Conservation (phyloP, 2,888 invertebrate genomes). For the Rambutsinella grinnellia region DNA sequence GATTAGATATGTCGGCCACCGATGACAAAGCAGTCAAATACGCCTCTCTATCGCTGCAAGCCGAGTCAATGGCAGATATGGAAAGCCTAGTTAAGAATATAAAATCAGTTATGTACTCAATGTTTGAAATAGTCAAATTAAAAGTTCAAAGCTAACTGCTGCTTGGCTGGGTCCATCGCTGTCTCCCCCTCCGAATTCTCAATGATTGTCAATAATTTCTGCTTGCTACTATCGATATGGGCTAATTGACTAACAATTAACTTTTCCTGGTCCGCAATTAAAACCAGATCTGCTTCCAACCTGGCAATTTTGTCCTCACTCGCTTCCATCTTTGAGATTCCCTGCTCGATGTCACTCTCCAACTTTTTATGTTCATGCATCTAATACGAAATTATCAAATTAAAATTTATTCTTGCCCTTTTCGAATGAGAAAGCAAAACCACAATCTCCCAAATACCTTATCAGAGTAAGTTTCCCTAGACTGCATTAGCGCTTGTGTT, state of each 20-base stretch:
- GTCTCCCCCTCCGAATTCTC: slow-evolving; percentile 62
- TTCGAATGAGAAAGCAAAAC: not conserved
- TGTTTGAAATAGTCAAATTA: too few species aligned
- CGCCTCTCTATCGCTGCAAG: slow-evolving; percentile 20
- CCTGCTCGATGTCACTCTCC: slow-evolving; percentile 57
- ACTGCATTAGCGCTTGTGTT: slow-evolving; percentile 47
- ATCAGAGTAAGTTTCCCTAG: slow-evolving; percentile 36
- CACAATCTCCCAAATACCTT: too few species aligned
- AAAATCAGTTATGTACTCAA: too few species aligned
- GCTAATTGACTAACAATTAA: slow-evolving; percentile 63
- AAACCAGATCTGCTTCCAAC: slow-evolving; percentile 61
- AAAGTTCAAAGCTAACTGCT: too few species aligned
- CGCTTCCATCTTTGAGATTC: slow-evolving; percentile 59
- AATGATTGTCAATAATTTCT: slow-evolving; percentile 64
- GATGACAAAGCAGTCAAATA: slow-evolving; percentile 49
- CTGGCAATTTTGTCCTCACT: slow-evolving; percentile 62
- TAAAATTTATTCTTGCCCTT: not conserved
- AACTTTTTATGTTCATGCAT: slow-evolving; percentile 51
- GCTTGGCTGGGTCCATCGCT: slow-evolving; percentile 36
- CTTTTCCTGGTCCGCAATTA: slow-evolving; percentile 65
- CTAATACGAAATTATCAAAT: slow-evolving; percentile 7
- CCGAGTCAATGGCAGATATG: slow-evolving; percentile 16
- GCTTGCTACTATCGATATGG: slow-evolving; percentile 65
- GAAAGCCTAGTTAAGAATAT: slow-evolving; percentile 20
- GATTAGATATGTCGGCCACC: slow-evolving; percentile 36